These are phyloP conservation scores for Bhutanitis thaidina DNA, from an alignment of 2,888 invertebrate species.

Conservation along the genomic window DNA sequence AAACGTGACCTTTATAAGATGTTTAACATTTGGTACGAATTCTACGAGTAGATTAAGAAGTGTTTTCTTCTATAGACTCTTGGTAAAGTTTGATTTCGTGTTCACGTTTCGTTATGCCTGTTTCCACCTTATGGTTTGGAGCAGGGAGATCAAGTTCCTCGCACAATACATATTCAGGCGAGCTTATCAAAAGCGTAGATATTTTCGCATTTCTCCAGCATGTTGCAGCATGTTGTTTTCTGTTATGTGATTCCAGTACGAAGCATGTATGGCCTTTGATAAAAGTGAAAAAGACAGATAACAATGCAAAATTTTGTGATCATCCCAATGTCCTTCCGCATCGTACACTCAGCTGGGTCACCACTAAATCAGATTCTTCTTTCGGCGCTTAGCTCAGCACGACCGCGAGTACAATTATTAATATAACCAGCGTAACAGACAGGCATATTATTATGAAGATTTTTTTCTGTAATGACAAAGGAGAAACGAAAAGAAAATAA, in stretches of 20 bases:
- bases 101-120: not conserved
- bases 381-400: slow-evolving; percentile 45
- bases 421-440: slow-evolving; percentile 87
- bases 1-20: not conserved
- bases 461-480: slow-evolving; percentile 90
- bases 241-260: not conserved
- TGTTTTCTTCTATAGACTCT: too few species aligned
- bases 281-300: not conserved
- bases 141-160: not conserved
- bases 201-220: not conserved
- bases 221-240: not conserved
- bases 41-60: too few species aligned
- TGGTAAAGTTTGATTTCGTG: too few species aligned
- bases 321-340: slow-evolving; percentile 8
- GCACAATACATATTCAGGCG: not conserved
- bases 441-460: slow-evolving; percentile 93
- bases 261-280: not conserved
- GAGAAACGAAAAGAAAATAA: slow-evolving; percentile 75
- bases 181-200: not conserved
- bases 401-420: slow-evolving; percentile 84
- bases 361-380: slow-evolving; percentile 22
- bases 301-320: not conserved
- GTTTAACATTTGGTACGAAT: not conserved
- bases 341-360: not conserved
- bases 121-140: slow-evolving; percentile 6